Evolutionary conservation across 2,888 invertebrate genomes (phyloP).

Genomic region (Dryadula phaetusa): DNA sequence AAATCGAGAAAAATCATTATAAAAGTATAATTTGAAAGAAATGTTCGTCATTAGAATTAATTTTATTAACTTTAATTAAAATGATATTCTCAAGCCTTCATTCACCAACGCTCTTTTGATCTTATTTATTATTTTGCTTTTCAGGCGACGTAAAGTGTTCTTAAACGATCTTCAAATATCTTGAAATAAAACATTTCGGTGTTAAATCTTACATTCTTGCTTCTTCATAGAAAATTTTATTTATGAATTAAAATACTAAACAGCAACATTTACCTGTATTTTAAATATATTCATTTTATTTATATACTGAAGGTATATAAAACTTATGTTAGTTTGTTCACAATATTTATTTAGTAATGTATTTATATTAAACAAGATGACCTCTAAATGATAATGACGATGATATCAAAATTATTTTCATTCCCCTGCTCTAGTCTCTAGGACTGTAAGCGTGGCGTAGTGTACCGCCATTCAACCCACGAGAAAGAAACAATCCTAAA

Average conservation of each 20-base stretch:
- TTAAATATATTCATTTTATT: neutral
- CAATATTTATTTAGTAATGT: too few relatives aligned
- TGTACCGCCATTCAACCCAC: too few relatives aligned
- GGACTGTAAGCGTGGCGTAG: too few relatives aligned
- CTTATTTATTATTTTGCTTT: slow-evolving; percentile 21
- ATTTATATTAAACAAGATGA: too few relatives aligned
- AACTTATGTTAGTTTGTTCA: too few relatives aligned
- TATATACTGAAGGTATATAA: too few relatives aligned
- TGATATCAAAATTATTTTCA: too few relatives aligned
- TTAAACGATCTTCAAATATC: slow-evolving; percentile 15
- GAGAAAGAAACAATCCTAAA: too few relatives aligned
- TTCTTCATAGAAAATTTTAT: neutral
- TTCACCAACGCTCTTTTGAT: slow-evolving; percentile 2
- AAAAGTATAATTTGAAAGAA: neutral
- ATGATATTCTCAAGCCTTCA: slow-evolving; percentile 5
- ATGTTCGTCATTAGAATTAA: slow-evolving; percentile 11
- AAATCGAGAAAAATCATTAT: neutral
- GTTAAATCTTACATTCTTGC: neutral
- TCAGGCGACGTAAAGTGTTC: slow-evolving; percentile 16
- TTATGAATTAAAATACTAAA: neutral
- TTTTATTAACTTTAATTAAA: slow-evolving; percentile 18
- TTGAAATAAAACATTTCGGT: slow-evolving; percentile 5
- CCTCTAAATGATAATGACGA: too few relatives aligned
- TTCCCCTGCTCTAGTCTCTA: too few relatives aligned
- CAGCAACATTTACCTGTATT: neutral